A percentile compares a stretch with the other conserved stretches of the same genome.
These are phyloP conservation scores for Lycaena phlaeas DNA, from an alignment of 2,888 invertebrate genomes.

Conservation along the genomic window DNA sequence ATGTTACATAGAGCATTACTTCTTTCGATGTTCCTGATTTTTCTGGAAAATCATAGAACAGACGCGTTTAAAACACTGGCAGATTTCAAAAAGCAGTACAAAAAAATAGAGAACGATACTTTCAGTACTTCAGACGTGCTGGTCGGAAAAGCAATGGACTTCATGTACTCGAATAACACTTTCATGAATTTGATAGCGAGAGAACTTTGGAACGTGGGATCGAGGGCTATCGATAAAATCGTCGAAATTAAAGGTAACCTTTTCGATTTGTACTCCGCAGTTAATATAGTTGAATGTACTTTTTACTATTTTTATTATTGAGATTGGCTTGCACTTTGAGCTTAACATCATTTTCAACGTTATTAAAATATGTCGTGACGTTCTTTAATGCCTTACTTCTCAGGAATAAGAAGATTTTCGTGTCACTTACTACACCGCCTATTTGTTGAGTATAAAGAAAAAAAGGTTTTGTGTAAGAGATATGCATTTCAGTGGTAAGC, in stretches of 20 bases:
- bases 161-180: slow-evolving; percentile 50
- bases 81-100: slow-evolving; percentile 32
- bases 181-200: slow-evolving; percentile 50
- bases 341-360: too few species aligned
- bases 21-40: too few species aligned
- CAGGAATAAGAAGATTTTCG: too few species aligned
- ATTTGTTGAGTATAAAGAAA: too few species aligned
- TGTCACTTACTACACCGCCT: too few species aligned
- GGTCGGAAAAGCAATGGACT: slow-evolving; percentile 53
- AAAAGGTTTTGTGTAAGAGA: too few species aligned
- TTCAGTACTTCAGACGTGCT: slow-evolving; percentile 35
- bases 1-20: slow-evolving; percentile 19
- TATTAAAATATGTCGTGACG: too few species aligned
- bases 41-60: slow-evolving; percentile 26
- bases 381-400: too few species aligned
- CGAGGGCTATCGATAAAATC: slow-evolving; percentile 44
- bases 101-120: slow-evolving; percentile 29
- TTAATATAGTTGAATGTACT: neutral
- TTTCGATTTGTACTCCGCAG: slow-evolving; percentile 16
- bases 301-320: too few species aligned
- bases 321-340: too few species aligned
- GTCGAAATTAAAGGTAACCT: slow-evolving; percentile 40
- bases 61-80: slow-evolving; percentile 35
- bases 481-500: too few species aligned
- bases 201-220: slow-evolving; percentile 54